Base-by-base conservation (phyloP, 2,888 invertebrate genomes). In the Blastobasis adustella region DNA sequence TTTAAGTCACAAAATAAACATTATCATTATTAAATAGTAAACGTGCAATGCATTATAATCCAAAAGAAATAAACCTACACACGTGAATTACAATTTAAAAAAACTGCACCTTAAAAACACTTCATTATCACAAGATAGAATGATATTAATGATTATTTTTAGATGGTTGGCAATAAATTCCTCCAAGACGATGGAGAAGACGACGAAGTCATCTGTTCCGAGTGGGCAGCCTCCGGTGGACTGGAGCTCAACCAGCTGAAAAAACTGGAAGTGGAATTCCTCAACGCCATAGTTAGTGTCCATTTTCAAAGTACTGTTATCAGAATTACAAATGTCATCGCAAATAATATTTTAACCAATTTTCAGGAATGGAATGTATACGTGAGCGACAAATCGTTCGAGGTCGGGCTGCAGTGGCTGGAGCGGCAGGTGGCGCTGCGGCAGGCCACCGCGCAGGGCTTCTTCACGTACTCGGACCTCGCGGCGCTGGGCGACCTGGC, bases 81-180 rank as follows among this genome's bases (percentile, higher is more conserved):
- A 23, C 1, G 23, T 23, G 23, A 23, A 2, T 23, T 23, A 23
- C 23, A 2, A 23, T 23, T 23, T n/a, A n/a, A 23, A 23, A 23
- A 23, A 23, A 23, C 23, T 23, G n/a, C n/a, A n/a, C n/a, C n/a
- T n/a, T n/a, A n/a, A n/a, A n/a, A n/a, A n/a, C n/a, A n/a, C n/a
- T n/a, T n/a, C n/a, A n/a, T n/a, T n/a, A n/a, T n/a, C n/a, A n/a
- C n/a, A n/a, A n/a, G n/a, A n/a, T n/a, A n/a, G n/a, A n/a, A n/a
- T n/a, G n/a, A n/a, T n/a, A n/a, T n/a, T n/a, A n/a, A n/a, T n/a
- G n/a, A n/a, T 45, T n/a, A 23, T 40, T 66, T 59, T 61, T 75
- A 98, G 98, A 95, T 98, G 95, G 94, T 98, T 66, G 98, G 98
- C 51, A 97, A 96, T 68, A 99, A 99, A 89, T 98, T 96, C 82